Base-by-base conservation (phyloP, 2,113 vertebrate species). In the Lepus americanus region DNA sequence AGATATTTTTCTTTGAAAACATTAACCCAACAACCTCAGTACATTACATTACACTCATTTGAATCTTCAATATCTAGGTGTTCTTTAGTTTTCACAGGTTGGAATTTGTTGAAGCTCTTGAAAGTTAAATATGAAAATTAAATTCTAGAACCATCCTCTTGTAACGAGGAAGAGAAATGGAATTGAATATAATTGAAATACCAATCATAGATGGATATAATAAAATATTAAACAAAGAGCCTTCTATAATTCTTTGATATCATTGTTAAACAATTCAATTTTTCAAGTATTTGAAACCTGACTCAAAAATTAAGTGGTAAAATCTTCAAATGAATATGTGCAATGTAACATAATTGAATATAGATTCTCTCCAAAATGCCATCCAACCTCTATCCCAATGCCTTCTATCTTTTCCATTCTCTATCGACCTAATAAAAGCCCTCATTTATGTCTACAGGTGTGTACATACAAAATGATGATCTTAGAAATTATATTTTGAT, bases 101-200 rank as follows among this genome's bases (percentile, higher is more conserved):
- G 44, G 86, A n/a, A 0, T 81, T 95, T 94, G 84, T 9, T 67
- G 19, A 91, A 97, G n/a, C 84, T 7, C 49, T 85, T 96, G 63
- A 94, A 91, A 39, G 78, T 95, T 84, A 67, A 67, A 9, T 92
- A 29, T 78, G 73, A 10, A 96, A 96, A 97, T 93, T 36, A 96
- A 97, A 97, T 96, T 1, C 53, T 92, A 94, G 80, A 84, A 20
- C 10, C 23, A 53, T 73, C 10, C 10, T 36, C 23, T 39, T 87
- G 17, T 61, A 51, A 36, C 74, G 19, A 63, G 4, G 22, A 61
- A 36, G 10, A 27, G 33, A 77, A 77, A 69, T 36, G 13, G 25
- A 77, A 67, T 22, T 5, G 19, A 82, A 31, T 12, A 27, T 11
- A 80, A 73, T 3, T 59, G 20, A 81, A 66, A 67, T 73, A 49